phyloP scores from a whole-genome alignment of 2,113 vertebrate genomes.

The Eubucco bourcierii region DNA sequence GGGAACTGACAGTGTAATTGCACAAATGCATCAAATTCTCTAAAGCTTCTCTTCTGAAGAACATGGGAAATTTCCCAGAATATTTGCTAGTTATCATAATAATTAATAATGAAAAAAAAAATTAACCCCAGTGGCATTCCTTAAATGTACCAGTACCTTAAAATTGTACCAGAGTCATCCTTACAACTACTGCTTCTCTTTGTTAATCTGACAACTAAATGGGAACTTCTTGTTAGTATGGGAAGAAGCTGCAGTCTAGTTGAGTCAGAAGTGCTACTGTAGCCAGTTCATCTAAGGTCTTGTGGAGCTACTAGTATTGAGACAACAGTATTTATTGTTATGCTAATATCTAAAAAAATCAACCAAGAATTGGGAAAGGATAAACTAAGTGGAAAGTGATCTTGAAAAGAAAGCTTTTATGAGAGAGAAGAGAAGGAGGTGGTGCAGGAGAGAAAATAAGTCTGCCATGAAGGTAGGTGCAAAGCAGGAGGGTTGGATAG shows the following conservation, averaged over 20 bases:
- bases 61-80: not conserved
- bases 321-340: not conserved
- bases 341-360: not conserved
- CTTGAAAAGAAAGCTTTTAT: not conserved
- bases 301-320: not conserved
- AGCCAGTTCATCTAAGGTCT: not conserved
- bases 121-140: not conserved
- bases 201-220: not conserved
- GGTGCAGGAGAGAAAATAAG: not conserved
- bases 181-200: not conserved
- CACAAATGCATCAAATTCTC: not conserved
- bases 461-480: not conserved
- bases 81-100: not conserved
- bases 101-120: not conserved
- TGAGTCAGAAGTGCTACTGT: not conserved
- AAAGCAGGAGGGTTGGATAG: not conserved
- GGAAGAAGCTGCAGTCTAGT: not conserved
- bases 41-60: not conserved
- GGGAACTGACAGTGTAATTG: not conserved
- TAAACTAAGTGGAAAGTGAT: not conserved
- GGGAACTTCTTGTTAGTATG: not conserved
- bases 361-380: not conserved
- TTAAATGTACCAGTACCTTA: no score
- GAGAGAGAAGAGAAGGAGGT: not conserved
- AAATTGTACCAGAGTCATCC: not conserved